phyloP scores from a whole-genome alignment of 1,140 invertebrate species.

The Fopius arisanus region DNA sequence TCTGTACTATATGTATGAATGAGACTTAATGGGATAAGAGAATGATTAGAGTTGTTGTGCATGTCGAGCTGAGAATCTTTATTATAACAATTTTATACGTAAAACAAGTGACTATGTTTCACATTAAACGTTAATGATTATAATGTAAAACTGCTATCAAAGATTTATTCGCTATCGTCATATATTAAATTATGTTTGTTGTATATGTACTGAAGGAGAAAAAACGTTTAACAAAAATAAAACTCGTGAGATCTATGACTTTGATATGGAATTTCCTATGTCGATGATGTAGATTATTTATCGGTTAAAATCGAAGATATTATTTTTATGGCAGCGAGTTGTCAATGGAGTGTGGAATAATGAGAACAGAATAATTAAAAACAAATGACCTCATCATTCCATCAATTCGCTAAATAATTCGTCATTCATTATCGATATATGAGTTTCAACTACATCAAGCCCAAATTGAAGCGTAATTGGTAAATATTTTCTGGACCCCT shows the following conservation, averaged over 20 bases:
- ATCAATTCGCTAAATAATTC: too few relatives aligned
- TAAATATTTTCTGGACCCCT: neutral
- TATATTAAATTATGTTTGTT: constrained; percentile 25
- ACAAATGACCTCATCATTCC: too few relatives aligned
- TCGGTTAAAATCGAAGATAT: neutral
- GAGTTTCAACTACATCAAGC: neutral
- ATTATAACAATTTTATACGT: constrained; percentile 26
- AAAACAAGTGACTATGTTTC: constrained; percentile 6
- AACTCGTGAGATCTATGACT: constrained; percentile 7
- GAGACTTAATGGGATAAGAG: neutral
- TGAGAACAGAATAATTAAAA: neutral
- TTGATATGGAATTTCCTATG: neutral
- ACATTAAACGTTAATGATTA: constrained; percentile 1
- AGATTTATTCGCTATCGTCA: constrained; percentile 15
- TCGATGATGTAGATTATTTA: neutral
- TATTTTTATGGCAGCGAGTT: neutral
- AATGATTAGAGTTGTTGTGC: neutral
- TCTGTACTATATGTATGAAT: neutral
- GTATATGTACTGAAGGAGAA: neutral
- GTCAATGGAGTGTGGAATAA: neutral
- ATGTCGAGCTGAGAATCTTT: constrained; percentile 7
- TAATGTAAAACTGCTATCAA: constrained; percentile 13
- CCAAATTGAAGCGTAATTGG: neutral
- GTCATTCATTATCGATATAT: neutral
- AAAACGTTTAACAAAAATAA: constrained; percentile 10